These are phyloP conservation scores for Diachasmimorpha longicaudata DNA, from an alignment of 1,140 invertebrate species.

Conservation along the genomic window DNA sequence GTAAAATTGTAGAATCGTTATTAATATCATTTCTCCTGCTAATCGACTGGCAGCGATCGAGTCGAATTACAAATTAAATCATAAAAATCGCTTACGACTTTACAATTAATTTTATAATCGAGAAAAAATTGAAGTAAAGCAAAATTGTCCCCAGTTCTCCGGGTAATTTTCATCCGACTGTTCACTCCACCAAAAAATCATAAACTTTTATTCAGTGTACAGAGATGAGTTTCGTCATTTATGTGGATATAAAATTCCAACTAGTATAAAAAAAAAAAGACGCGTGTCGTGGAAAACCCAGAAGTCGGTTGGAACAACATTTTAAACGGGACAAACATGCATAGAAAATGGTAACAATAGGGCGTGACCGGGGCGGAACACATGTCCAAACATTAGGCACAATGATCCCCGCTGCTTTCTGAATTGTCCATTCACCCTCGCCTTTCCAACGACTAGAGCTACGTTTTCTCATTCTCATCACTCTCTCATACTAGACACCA, in stretches of 20 bases:
- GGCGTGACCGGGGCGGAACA: slow-evolving; percentile 63
- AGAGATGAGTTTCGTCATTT: too few relatives aligned
- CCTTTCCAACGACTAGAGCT: not conserved
- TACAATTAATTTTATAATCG: too few relatives aligned
- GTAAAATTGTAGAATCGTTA: not conserved
- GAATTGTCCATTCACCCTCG: slow-evolving; percentile 41
- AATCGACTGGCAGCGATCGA: too few relatives aligned
- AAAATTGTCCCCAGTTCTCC: too few relatives aligned
- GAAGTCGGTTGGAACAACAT: slow-evolving; percentile 51
- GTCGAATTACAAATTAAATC: too few relatives aligned
- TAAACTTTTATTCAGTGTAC: too few relatives aligned
- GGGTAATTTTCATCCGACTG: too few relatives aligned
- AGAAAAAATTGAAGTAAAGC: too few relatives aligned
- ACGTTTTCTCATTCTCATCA: not conserved
- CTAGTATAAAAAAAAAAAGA: slow-evolving; percentile 17
- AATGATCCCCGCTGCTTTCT: slow-evolving; percentile 53
- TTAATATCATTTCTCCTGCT: not conserved
- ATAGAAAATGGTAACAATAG: slow-evolving; percentile 61
- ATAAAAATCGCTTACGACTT: too few relatives aligned
- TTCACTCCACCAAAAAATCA: too few relatives aligned
- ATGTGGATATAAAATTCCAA: too few relatives aligned
- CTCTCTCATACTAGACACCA: slow-evolving; percentile 39
- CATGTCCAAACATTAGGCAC: slow-evolving; percentile 63
- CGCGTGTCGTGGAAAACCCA: slow-evolving; percentile 15
- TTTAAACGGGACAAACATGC: slow-evolving; percentile 54